A percentile compares a stretch with the other conserved stretches of the same genome.
Evolutionary conservation across 2,113 vertebrate genomes (phyloP).

Genomic region (Oenanthe oenanthe): DNA sequence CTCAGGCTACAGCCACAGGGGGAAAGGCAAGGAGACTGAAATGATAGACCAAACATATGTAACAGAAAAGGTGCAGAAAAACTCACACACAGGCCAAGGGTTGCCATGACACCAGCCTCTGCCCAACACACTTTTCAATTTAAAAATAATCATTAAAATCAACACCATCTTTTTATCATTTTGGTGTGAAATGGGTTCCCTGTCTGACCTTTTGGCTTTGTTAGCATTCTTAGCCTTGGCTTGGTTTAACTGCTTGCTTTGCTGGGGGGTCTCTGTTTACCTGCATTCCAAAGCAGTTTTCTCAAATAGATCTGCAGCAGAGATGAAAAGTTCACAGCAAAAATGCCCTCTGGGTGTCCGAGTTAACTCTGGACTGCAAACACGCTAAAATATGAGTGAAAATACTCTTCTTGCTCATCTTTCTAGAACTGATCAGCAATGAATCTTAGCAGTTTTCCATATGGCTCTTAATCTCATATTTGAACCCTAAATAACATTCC

Average conservation of each 20-base stretch:
- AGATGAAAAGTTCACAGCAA: not conserved
- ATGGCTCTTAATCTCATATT: not conserved
- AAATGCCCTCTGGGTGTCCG: fast-evolving
- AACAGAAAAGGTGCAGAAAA: not conserved
- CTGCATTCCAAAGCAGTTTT: not conserved
- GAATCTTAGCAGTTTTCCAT: not conserved
- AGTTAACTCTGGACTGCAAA: not conserved
- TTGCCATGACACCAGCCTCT: not conserved
- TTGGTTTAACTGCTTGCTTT: not conserved
- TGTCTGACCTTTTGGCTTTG: not conserved
- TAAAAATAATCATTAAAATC: not conserved
- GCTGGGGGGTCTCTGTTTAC: not conserved
- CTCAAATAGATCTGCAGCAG: not conserved
- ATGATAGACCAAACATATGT: not conserved
- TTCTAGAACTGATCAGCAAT: not conserved
- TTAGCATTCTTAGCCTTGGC: not conserved
- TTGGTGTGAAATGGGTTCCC: not conserved
- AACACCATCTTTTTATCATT: not conserved
- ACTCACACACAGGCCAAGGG: not conserved
- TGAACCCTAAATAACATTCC: not conserved
- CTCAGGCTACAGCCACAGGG: not conserved
- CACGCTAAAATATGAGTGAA: not conserved
- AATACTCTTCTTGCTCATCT: not conserved
- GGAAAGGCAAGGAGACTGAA: not conserved
- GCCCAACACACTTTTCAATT: not conserved